phyloP scores from a whole-genome alignment of 2,113 vertebrate genomes.

The Hypanus sabinus region DNA sequence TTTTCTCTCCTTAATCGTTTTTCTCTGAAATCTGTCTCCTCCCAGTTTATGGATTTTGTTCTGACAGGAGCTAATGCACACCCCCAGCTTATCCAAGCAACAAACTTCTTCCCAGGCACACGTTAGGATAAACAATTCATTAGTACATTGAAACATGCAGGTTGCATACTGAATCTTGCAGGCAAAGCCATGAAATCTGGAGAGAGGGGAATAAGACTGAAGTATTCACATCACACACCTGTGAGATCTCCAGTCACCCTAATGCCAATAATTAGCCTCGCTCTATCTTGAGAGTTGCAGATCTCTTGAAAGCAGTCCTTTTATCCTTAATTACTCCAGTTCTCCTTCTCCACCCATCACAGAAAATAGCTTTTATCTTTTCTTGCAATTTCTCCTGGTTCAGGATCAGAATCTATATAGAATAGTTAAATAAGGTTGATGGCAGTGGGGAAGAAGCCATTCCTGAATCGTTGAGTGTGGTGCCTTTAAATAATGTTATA shows the following conservation, averaged over 20 bases:
- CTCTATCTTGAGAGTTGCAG: not conserved
- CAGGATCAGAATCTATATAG: too few species aligned
- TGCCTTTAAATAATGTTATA: too few species aligned
- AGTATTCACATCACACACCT: not conserved
- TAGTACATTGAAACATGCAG: too few species aligned
- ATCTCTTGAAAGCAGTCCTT: not conserved
- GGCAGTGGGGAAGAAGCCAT: too few species aligned
- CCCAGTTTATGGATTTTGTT: not conserved
- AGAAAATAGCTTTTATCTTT: not conserved
- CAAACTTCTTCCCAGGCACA: not conserved
- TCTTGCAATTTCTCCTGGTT: not conserved
- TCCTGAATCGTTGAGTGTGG: too few species aligned
- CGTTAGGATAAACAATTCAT: not conserved
- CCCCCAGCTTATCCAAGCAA: not conserved
- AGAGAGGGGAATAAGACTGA: not conserved
- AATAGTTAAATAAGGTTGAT: too few species aligned
- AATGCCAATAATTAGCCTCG: not conserved
- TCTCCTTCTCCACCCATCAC: not conserved
- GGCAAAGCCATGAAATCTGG: not conserved
- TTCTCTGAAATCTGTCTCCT: not conserved
- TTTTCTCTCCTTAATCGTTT: not conserved
- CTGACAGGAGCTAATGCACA: not conserved
- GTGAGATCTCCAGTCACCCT: not conserved
- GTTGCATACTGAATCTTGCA: not conserved
- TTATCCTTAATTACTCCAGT: not conserved